Percentiles rank a stretch among this genome's conserved stretches.
Evolutionary conservation across 2,113 vertebrate species (phyloP).

Genomic region (Hippocampus zosterae): DNA sequence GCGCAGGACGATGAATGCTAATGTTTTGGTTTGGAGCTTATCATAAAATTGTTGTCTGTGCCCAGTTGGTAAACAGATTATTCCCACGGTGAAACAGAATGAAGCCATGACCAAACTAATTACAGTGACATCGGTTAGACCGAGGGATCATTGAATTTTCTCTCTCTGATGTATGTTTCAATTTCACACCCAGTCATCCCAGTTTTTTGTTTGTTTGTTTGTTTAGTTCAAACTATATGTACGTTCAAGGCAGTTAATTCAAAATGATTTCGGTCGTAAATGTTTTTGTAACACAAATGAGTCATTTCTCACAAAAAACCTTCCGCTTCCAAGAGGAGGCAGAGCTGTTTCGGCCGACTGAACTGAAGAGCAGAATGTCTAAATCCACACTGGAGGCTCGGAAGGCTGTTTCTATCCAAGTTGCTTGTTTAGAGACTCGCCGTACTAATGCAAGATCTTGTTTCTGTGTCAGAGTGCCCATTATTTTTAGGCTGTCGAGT

Average conservation of each 20-base stretch:
- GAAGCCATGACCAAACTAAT: conserved; percentile 40
- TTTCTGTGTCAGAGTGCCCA: conserved; percentile 31
- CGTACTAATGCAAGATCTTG: conserved; percentile 36
- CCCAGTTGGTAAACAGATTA: conserved; percentile 31
- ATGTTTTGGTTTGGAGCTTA: conserved; percentile 16
- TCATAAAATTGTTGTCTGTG: conserved; percentile 9
- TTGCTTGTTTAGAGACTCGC: conserved; percentile 48
- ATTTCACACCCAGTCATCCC: conserved; percentile 31
- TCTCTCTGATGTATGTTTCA: conserved; percentile 23
- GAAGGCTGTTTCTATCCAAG: conserved; percentile 39
- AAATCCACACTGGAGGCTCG: conserved; percentile 48
- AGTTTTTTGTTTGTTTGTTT: background rate
- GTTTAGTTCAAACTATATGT: background rate
- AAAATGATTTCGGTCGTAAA: conserved; percentile 1
- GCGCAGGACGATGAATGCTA: conserved; percentile 26
- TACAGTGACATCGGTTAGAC: conserved; percentile 21
- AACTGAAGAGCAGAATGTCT: conserved; percentile 45
- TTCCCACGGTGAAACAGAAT: conserved; percentile 7
- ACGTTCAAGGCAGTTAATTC: background rate
- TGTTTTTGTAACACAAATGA: conserved; percentile 54
- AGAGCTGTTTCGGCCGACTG: conserved; percentile 56
- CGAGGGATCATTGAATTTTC: conserved; percentile 17
- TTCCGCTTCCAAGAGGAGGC: conserved; percentile 47
- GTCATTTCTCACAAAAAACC: conserved; percentile 48
- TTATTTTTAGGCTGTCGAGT: conserved; percentile 35